Evolutionary conservation across 1,140 invertebrate species (phyloP), one percentile per base, ranked within the genome.

Genomic region (Zaprionus inermis): DNA sequence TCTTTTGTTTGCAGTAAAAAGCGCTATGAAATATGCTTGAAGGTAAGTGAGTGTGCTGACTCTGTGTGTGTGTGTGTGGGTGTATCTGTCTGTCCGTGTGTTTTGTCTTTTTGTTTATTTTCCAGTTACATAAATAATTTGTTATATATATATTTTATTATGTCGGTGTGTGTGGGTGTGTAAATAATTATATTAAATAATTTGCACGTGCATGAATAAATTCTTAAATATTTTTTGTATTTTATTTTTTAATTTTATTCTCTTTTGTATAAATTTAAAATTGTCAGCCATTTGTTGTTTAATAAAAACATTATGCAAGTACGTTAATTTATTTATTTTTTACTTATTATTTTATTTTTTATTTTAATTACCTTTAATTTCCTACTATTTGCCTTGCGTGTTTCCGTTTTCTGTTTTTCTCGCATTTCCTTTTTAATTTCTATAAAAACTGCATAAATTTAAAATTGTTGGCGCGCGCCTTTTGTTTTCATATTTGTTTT

Each of bases 391-490:
- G 65, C 71, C 57, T 49, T 73, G 58, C 70, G 34, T 22, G 57
- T 57, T 70, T 67, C 34, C 11, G 16, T 59, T 56, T 69, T n/a
- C 28, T 24, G 12, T 51, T 20, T 36, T 58, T 49, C 51, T 16
- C 18, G 58, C 16, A 46, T 44, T 38, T 44, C 38, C 56, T 75
- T 64, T 44, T 72, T 88, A 58, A 82, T 64, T 74, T 74, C 77
- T 88, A 83, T 86, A 83, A 88, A 88, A 88, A 83, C 73, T 88
- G 83, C 79, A 76, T 88, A 38, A 79, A 83, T 86, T 88, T 78
- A 88, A 88, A 88, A 88, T 78, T 88, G 80, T 79, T 84, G 77
- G 69, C 78, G 70, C 73, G 38, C 55, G 81, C 79, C 77, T 28
- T 69, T 75, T 73, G 32, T 68, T 63, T 69, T 38, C 32, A 44